Percentiles rank a stretch among this genome's conserved stretches.
phyloP scores from a whole-genome alignment of 2,797 vertebrate genomes.

The Sardinella longiceps region DNA sequence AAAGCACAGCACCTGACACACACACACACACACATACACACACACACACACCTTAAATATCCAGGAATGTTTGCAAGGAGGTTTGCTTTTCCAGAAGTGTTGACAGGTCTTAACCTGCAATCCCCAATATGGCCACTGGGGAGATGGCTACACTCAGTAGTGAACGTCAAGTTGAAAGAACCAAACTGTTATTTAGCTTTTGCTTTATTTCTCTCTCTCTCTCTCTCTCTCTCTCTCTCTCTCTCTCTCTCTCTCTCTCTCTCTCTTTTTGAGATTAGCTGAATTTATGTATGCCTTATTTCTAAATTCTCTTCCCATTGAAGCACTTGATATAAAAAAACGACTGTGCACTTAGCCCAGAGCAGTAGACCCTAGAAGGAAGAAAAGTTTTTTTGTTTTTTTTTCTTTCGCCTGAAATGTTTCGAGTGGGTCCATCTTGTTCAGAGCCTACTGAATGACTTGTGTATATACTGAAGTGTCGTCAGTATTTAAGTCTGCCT shows the following conservation, averaged over 20 bases:
- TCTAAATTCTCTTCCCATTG: slow-evolving; percentile 40
- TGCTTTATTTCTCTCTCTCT: not conserved
- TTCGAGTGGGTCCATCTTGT: not conserved
- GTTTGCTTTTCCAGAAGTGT: not conserved
- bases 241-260: not conserved
- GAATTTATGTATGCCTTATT: slow-evolving; percentile 61
- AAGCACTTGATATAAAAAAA: slow-evolving; percentile 27
- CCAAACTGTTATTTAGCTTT: not conserved
- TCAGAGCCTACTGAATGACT: not conserved
- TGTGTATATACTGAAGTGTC: not conserved
- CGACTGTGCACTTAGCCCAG: not conserved
- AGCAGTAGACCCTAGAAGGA: slow-evolving; percentile 21
- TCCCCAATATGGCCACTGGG: slow-evolving; percentile 38
- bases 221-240: not conserved
- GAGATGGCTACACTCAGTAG: slow-evolving; percentile 25
- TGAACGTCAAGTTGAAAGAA: not conserved
- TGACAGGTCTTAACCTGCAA: slow-evolving; percentile 33
- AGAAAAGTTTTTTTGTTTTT: not conserved
- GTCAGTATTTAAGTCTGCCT: slow-evolving; percentile 13
- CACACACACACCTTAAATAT: not conserved
- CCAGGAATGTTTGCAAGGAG: slow-evolving; percentile 7
- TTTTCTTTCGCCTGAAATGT: not conserved
- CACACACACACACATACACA: slow-evolving; percentile 4
- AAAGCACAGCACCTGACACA: slow-evolving; percentile 5
- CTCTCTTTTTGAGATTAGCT: slow-evolving; percentile 37